Conservation (phyloP, 2,797 vertebrate species). For the Periparus ater region DNA sequence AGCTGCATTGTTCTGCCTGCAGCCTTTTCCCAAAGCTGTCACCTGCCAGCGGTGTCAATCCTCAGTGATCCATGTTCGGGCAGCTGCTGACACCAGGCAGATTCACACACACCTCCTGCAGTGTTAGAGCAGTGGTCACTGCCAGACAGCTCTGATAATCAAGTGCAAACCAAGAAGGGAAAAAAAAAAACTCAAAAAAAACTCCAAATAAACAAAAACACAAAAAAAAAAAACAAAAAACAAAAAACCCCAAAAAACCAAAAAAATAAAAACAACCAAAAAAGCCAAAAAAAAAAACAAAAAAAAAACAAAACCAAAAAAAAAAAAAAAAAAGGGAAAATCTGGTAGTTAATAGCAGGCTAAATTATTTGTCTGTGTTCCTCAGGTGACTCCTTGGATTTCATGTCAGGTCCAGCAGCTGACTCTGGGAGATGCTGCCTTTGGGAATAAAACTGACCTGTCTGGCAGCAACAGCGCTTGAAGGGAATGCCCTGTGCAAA, state of each 20-base stretch:
- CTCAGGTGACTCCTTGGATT: not conserved
- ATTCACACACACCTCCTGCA: not conserved
- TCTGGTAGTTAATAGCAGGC: not conserved
- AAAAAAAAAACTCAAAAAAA: no score
- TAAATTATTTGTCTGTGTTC: not conserved
- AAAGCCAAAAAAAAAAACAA: no score
- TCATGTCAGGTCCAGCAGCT: not conserved
- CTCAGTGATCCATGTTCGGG: rapidly evolving
- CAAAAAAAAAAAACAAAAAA: no score
- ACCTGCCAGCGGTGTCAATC: not conserved
- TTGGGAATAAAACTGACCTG: not conserved
- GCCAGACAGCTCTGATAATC: not conserved
- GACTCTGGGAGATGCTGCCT: not conserved
- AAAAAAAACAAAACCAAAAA: no score
- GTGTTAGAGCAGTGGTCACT: not conserved
- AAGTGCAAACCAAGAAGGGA: not conserved
- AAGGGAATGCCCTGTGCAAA: not conserved
- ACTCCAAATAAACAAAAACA: no score
- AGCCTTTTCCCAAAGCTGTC: not conserved
- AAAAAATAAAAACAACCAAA: no score
- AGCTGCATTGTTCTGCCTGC: not conserved
- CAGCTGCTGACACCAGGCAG: not conserved
- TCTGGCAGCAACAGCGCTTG: rapidly evolving
- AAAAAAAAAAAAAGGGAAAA: not conserved
- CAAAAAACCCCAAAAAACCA: no score